A percentile compares a stretch with the other conserved stretches of the same genome.
These are phyloP conservation scores for Protonibea diacanthus DNA, from an alignment of 2,797 vertebrate species.

Conservation along the genomic window DNA sequence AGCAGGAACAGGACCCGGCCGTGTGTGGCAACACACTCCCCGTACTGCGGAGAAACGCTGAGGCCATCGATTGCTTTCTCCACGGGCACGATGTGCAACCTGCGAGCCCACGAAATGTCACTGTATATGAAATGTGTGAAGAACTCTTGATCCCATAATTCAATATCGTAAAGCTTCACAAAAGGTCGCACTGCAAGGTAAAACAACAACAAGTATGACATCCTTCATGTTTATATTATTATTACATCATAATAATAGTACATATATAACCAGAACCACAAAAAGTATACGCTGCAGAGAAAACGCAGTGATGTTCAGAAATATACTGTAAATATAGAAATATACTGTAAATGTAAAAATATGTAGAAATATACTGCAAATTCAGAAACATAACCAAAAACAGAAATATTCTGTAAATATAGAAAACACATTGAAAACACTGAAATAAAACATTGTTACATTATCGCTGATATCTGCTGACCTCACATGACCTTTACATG, in stretches of 20 bases:
- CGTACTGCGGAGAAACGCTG: constrained; percentile 55
- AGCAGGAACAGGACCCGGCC: constrained; percentile 24
- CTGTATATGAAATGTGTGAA: constrained; percentile 69
- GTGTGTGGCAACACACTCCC: constrained; percentile 40
- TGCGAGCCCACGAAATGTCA: constrained; percentile 67
- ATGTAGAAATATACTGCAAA: too few relatives aligned
- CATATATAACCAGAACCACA: neutral
- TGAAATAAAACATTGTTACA: too few relatives aligned
- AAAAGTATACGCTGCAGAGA: neutral
- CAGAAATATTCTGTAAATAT: too few relatives aligned
- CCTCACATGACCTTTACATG: too few relatives aligned
- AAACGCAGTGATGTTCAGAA: neutral
- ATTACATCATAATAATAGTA: neutral
- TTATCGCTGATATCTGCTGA: too few relatives aligned
- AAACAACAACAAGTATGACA: constrained; percentile 27
- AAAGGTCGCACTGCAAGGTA: constrained; percentile 41
- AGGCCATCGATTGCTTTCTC: constrained; percentile 69
- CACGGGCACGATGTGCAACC: constrained; percentile 54
- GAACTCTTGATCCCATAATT: constrained; percentile 70
- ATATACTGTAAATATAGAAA: neutral
- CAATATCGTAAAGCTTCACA: constrained; percentile 57
- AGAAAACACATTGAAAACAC: too few relatives aligned
- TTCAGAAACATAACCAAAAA: too few relatives aligned
- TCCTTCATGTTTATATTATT: neutral
- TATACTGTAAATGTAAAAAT: too few relatives aligned